Evolutionary conservation across 2,113 vertebrate species (phyloP), one percentile per base, ranked within the genome.

Genomic region (Erinaceus europaeus): DNA sequence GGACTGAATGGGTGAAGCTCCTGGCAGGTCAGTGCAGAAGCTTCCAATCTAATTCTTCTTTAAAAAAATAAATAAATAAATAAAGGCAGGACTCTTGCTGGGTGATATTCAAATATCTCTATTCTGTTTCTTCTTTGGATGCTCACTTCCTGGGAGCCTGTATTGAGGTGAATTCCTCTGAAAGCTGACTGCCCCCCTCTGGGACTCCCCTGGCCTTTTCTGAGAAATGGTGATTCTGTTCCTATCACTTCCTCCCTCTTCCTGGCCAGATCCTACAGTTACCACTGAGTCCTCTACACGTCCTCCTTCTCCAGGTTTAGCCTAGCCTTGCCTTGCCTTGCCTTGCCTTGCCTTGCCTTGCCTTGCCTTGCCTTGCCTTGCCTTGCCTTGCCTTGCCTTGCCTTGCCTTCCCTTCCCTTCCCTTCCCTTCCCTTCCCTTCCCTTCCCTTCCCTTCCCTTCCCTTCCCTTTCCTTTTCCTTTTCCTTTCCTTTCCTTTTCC

Each of bases 241-340:
- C 61, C 64, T 32, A 53, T 34, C 12, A 95, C 95, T 96, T 96
- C 95, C 95, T 86, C 89, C 93, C 90, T 11, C 44, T 83, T 78
- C 86, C 75, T 8, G 27, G 34, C 73, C 23, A 74, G 86, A 81
- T 82, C 57, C 79, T 21, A 42, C 67, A 67, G 53, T 46, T 50
- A 52, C 69, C 42, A 21, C 0, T 2, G 23, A 72, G 46, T 3
- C 34, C 27, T 68, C 57, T 74, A 86, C 75, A 77, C 20, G 57
- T 78, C 85, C 68, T 90, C 76, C 80, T 71, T 50, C 52, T 80
- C n/a, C 12, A 32, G 79, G 25, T 25, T 27, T 10, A 6, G 6
- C 20, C 53, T 87, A n/a, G n/a, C n/a, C n/a, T n/a, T n/a, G n/a
- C n/a, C n/a, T n/a, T n/a, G n/a, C n/a, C n/a, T n/a, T n/a, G n/a